phyloP scores from a whole-genome alignment of 1,140 invertebrate species.

The Proales similis region DNA sequence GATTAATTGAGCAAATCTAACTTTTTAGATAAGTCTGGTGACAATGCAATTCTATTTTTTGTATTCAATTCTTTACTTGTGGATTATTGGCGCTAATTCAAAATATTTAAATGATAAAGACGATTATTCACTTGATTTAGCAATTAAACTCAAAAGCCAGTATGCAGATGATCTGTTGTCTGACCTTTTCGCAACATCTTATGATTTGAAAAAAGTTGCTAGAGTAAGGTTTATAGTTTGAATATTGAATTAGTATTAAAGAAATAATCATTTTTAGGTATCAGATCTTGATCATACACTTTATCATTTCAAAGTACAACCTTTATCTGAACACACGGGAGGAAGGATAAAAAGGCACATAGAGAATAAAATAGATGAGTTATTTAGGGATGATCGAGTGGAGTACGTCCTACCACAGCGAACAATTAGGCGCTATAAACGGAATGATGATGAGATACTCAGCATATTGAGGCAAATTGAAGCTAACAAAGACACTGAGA shows the following conservation, averaged over 20 bases:
- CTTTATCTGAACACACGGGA: not conserved
- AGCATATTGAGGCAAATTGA: not conserved
- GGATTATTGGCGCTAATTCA: too few relatives aligned
- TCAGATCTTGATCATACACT: conserved; percentile 3
- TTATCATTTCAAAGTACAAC: conserved; percentile 35
- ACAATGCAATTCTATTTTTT: too few relatives aligned
- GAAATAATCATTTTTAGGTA: conserved; percentile 3
- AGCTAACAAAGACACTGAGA: not conserved
- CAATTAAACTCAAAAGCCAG: conserved; percentile 34
- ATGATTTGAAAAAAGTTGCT: conserved; percentile 17
- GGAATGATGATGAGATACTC: not conserved
- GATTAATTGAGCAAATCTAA: too few relatives aligned
- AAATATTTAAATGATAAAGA: too few relatives aligned
- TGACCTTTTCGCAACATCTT: conserved; percentile 17
- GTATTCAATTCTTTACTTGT: too few relatives aligned
- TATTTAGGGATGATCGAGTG: conserved; percentile 13
- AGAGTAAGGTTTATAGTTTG: not conserved
- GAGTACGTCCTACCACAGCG: conserved; percentile 17
- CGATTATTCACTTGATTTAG: conserved; percentile 7
- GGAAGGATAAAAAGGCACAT: conserved; percentile 8
- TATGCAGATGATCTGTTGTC: conserved; percentile 33
- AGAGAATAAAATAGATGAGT: not conserved
- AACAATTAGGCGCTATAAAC: conserved; percentile 1
- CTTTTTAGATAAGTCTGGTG: too few relatives aligned
- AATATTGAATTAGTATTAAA: not conserved